A percentile compares a stretch with the other conserved stretches of the same genome.
Conservation (phyloP, 2,113 vertebrate species). For the Hystrix cristata region DNA sequence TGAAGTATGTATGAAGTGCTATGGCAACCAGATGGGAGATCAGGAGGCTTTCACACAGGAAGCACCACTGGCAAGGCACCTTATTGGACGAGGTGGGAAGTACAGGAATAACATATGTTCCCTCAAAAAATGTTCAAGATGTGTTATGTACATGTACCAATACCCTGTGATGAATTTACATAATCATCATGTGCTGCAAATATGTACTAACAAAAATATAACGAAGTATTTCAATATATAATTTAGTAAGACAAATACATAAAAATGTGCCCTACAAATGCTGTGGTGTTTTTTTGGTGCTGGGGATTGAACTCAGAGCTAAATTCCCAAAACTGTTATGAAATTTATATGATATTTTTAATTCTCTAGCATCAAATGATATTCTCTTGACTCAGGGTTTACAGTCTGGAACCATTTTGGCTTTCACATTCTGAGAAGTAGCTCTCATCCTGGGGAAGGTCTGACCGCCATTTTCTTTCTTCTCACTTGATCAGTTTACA, state of each 20-base stretch:
- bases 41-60: not conserved
- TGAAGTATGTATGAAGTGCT: not conserved
- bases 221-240: not conserved
- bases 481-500: not conserved
- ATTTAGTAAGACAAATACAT: not conserved
- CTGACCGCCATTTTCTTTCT: not conserved
- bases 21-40: not conserved
- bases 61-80: not conserved
- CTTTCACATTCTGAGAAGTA: not conserved
- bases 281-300: no score
- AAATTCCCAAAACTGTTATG: no score
- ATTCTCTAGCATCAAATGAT: not conserved
- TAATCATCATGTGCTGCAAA: not conserved
- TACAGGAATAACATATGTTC: not conserved
- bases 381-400: not conserved
- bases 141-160: not conserved
- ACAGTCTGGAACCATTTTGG: not conserved
- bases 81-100: not conserved
- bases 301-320: no score
- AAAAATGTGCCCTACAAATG: constrained; percentile 14
- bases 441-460: not conserved
- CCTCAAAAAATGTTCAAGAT: not conserved
- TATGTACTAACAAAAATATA: not conserved
- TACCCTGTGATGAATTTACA: not conserved
- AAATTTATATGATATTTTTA: not conserved